Evolutionary conservation across 1,140 invertebrate genomes (phyloP), one percentile per base, ranked within the genome.

Genomic region (Solenopsis invicta): DNA sequence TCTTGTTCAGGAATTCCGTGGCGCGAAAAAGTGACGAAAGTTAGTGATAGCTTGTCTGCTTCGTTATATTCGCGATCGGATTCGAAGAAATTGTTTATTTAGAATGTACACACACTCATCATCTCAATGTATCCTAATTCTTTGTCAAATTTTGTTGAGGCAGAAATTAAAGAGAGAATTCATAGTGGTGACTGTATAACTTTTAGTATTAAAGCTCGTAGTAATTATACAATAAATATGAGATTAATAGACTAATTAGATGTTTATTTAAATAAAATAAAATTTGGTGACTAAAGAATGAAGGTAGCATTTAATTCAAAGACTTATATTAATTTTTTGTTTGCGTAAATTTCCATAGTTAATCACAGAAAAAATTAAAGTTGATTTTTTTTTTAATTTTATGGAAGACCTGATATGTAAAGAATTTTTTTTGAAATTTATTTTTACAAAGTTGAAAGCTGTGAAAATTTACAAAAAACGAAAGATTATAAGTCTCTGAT

Each of bases 21-120:
- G 29, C 54, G 24, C 29, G 77, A 76, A 88, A 74, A 37, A 41
- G 87, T 61, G 67, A 54, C 54, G 66, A 72, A 75, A 87, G 85
- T 74, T 59, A 59, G 77, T 82, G 21, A 41, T 16, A 45, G 3
- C 24, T 52, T 37, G 9, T 37, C 8, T 56, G 6, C 12, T 18
- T 64, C 18, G 10, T 24, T 76, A 59, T 24, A 45, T 59, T 1
- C 24, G 34, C 10, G 37, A 59, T 74, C 8, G 29, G 29, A 48
- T 71, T 81, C 10, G 1, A 82, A 18, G 13, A n/a, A 78, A 81
- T 18, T 4, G 13, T 56, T 81, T 21, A 66, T 78, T 66, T 78
- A 8, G 21, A 77, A 29, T 48, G 13, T 48, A 62, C 37, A n/a
- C 56, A 62, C n/a, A 45, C 2, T 77, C 24, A 45, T 6, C 6